A percentile compares a stretch with the other conserved stretches of the same genome.
phyloP scores from a whole-genome alignment of 2,797 vertebrate genomes.

The Myotis daubentonii region DNA sequence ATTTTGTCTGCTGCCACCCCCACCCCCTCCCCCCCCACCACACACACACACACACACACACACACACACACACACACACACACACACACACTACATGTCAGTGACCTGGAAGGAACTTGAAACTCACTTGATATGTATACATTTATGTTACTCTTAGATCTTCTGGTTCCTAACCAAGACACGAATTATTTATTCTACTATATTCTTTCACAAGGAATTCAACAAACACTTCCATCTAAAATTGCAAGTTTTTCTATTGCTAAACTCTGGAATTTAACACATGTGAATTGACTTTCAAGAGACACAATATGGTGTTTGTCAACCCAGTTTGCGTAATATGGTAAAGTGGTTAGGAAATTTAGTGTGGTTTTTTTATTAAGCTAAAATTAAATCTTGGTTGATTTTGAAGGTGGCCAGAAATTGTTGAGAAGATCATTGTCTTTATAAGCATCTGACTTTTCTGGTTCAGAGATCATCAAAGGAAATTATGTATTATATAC shows the following conservation, averaged over 20 bases:
- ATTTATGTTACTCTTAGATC: neutral
- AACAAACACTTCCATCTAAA: neutral
- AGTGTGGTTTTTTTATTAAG: slow-evolving; percentile 24
- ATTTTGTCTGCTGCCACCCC: neutral
- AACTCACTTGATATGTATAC: neutral
- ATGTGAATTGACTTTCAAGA: slow-evolving; percentile 10
- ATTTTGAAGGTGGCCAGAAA: slow-evolving; percentile 35
- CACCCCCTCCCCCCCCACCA: neutral
- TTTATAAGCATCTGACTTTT: neutral
- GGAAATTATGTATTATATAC: neutral
- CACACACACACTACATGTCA: neutral
- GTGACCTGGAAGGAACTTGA: neutral
- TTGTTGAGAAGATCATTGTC: slow-evolving; percentile 8
- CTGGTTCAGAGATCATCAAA: slow-evolving; percentile 31
- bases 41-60: too few species aligned
- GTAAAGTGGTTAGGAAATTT: slow-evolving; percentile 8
- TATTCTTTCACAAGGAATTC: slow-evolving; percentile 24
- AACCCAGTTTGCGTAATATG: neutral
- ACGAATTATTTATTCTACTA: neutral
- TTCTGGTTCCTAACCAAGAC: slow-evolving; percentile 31
- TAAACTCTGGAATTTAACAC: neutral
- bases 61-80: too few species aligned
- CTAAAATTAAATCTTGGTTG: slow-evolving; percentile 10
- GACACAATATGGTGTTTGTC: neutral
- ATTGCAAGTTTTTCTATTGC: slow-evolving; percentile 12